Evolutionary conservation across 2,888 invertebrate genomes (phyloP).

Genomic region (Drosophila kuntzei): DNA sequence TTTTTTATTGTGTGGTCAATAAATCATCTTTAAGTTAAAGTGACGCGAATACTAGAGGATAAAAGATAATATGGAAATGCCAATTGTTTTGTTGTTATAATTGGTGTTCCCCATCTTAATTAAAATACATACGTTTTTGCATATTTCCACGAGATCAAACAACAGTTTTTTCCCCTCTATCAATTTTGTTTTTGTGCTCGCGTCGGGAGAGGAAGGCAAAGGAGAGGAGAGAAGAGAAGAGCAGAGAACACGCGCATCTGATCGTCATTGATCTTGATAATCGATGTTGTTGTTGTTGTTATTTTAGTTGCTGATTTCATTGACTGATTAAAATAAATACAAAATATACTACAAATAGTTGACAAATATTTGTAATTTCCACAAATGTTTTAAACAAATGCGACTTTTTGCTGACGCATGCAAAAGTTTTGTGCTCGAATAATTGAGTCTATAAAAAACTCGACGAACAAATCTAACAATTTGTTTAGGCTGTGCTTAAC

Average conservation of each 20-base stretch:
- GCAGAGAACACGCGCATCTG: constrained; percentile 13
- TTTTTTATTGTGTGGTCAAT: constrained; percentile 59
- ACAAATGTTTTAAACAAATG: constrained; percentile 19
- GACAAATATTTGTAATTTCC: constrained; percentile 15
- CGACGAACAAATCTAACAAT: not conserved
- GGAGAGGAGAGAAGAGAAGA: not conserved
- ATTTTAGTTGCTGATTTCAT: constrained; percentile 22
- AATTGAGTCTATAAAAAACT: constrained; percentile 17
- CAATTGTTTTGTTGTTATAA: constrained; percentile 20
- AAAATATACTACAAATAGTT: not conserved
- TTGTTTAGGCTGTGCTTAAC: constrained; percentile 31
- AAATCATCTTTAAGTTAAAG: constrained; percentile 60
- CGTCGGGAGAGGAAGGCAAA: not conserved
- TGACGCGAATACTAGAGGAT: constrained; percentile 36
- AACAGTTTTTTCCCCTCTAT: not conserved
- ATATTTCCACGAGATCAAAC: constrained; percentile 30
- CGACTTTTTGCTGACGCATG: constrained; percentile 52
- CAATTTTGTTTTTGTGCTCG: constrained; percentile 5
- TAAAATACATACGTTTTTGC: constrained; percentile 30
- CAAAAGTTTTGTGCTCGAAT: constrained; percentile 25
- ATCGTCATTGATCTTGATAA: constrained; percentile 43
- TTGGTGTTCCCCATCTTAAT: constrained; percentile 26
- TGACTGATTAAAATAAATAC: constrained; percentile 17
- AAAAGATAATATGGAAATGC: constrained; percentile 14
- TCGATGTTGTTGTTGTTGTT: constrained; percentile 17